Evolutionary conservation across 2,113 vertebrate genomes (phyloP).

Genomic region (Recurvirostra avosetta): DNA sequence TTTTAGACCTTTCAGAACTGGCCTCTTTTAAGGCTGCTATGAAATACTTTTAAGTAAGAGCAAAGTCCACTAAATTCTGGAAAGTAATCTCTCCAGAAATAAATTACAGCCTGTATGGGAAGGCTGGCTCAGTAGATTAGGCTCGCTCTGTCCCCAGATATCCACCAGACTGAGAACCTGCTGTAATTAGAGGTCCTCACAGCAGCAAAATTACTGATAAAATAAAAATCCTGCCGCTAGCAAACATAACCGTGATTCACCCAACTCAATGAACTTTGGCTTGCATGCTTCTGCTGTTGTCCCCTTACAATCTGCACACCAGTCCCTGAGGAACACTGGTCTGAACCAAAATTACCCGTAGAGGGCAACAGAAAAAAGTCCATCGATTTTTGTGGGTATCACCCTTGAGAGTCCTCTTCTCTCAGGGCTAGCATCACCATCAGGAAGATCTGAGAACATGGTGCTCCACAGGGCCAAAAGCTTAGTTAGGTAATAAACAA

Average conservation of each 20-base stretch:
- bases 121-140: neutral
- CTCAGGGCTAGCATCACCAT: neutral
- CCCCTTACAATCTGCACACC: neutral
- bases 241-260: neutral
- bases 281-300: neutral
- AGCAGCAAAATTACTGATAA: neutral
- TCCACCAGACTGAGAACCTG: neutral
- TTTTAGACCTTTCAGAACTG: neutral
- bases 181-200: neutral
- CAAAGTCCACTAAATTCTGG: neutral
- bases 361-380: neutral
- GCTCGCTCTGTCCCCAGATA: neutral
- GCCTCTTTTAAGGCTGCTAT: neutral
- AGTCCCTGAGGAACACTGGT: neutral
- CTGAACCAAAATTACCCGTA: neutral
- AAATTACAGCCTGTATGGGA: neutral
- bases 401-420: neutral
- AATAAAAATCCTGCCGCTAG: neutral
- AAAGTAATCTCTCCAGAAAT: neutral
- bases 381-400: fast-evolving
- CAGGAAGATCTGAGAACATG: neutral
- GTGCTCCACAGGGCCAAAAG: neutral
- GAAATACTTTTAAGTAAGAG: neutral
- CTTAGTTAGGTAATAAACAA: neutral
- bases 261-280: neutral